Base-by-base conservation (phyloP, 1,140 invertebrate genomes). In the Drosophila bifasciata region DNA sequence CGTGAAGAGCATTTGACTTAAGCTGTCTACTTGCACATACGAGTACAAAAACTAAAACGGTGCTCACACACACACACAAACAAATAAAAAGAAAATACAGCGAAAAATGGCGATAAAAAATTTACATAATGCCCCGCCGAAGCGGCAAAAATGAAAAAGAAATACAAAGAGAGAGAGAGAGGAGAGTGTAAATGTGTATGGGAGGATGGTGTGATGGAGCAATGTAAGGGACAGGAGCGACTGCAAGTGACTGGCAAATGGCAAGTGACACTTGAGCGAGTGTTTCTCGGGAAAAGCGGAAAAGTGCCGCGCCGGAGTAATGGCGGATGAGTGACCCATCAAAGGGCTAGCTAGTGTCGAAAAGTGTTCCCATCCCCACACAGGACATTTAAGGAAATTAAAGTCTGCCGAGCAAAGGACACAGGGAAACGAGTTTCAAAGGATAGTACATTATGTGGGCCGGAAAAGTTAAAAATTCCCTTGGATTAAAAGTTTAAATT, bases 71-170 rank as follows among this genome's bases (percentile, higher is more conserved):
- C n/a, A n/a, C n/a, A n/a, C n/a, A n/a, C n/a, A n/a, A n/a, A n/a
- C n/a, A n/a, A n/a, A n/a, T 13, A 11, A 36, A 13, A 13, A 1
- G 8, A 11, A 36, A 36, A 36, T 36, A 36, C 11, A 13, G 9
- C 9, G n/a, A 52, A 59, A 70, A 69, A 70, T 70, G 66, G 66
- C 67, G 67, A 70, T 70, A 70, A 50, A 36, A 70, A 70, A 59
- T 70, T 59, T 71, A 50, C 67, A 70, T 71, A 71, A 70, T 70
- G 53, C 52, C 66, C 16, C 28, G 13, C 5, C 36, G 16, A 16
- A 16, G 7, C n/a, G 43, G 9, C 13, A 48, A 67, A 51, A 62
- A 56, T 45, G 15, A 71, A 61, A 72, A 56, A n/a, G 25, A 70
- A 68, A 70, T 45, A 50, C 41, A 11, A 56, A n/a, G 25, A 70